phyloP scores from a whole-genome alignment of 2,797 vertebrate species.

The Aphelocoma californica region DNA sequence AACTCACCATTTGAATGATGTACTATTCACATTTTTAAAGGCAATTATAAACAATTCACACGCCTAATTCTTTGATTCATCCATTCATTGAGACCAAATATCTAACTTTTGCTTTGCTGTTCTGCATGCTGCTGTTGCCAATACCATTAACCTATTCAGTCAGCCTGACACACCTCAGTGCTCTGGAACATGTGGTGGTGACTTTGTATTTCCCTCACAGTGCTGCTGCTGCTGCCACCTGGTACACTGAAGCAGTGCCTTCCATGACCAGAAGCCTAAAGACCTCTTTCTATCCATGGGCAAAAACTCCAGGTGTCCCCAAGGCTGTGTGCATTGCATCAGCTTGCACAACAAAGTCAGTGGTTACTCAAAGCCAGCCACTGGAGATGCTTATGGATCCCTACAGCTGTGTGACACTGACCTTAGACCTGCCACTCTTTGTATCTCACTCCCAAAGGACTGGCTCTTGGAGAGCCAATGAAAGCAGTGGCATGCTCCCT shows the following conservation, averaged over 20 bases:
- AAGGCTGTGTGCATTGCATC: not conserved
- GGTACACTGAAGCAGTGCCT: rapidly evolving
- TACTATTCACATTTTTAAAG: not conserved
- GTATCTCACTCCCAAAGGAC: not conserved
- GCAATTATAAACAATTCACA: not conserved
- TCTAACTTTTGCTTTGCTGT: not conserved
- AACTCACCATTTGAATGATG: not conserved
- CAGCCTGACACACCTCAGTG: not conserved
- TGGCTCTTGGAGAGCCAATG: not conserved
- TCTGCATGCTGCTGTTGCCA: not conserved
- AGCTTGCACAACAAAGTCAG: not conserved
- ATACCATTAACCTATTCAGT: not conserved
- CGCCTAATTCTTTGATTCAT: not conserved
- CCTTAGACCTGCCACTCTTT: not conserved
- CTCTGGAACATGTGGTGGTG: not conserved
- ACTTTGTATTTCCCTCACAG: not conserved
- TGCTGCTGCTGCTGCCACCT: not conserved
- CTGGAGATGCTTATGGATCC: not conserved
- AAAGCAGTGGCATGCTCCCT: not conserved
- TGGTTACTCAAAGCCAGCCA: not conserved
- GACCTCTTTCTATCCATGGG: not conserved
- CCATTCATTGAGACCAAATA: not conserved
- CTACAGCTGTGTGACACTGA: not conserved
- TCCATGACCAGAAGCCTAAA: not conserved
- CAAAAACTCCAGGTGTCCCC: not conserved